Evolutionary conservation across 2,797 vertebrate genomes (phyloP), one percentile per base, ranked within the genome.

Genomic region (Geotrypetes seraphini): DNA sequence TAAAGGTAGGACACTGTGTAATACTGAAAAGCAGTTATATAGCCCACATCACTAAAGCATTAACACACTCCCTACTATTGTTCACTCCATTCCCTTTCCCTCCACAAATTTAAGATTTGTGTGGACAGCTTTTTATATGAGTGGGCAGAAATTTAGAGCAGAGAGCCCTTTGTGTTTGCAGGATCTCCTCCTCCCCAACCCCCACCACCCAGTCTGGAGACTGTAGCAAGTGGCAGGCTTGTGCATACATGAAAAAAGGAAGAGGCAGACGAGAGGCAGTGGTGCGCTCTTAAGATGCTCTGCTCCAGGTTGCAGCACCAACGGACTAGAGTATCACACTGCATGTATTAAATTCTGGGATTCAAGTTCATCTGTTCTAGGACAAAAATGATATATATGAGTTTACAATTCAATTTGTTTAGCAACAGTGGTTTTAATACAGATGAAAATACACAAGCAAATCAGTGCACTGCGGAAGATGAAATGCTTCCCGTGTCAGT

Each of bases 401-500:
- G 30, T 21, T 3, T 11, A 3, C 14, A 5, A 1, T 3, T 22
- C 22, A 2, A 30, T 16, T 21, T 6, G 6, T 38, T 39, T 50
- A 41, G 36, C 48, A 33, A 7, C 3, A 21, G 47, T 50, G 13
- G 39, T 43, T 47, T 53, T 53, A 51, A 49, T 16, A 39, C 25
- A 33, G 42, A 52, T 64, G 53, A 53, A 34, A 53, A 36, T 16
- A 10, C 56, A 38, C 36, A 13, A 32, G 44, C 1, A 2, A 48
- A 37, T 50, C 25, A 1, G 14, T 30, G 57, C 33, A 3, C 47
- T 60, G 57, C 21, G 7, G 59, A 53, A 33, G 45, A 43, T 60
- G 53, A 60, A 47, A 59, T 55, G 51, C 48, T 57, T 50, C 50
- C 53, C 36, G 30, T 69, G 61, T 19, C 59, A 27, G 0, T 51